A percentile compares a stretch with the other conserved stretches of the same genome.
Conservation (phyloP, 2,113 vertebrate species). For the Bombycilla garrulus region DNA sequence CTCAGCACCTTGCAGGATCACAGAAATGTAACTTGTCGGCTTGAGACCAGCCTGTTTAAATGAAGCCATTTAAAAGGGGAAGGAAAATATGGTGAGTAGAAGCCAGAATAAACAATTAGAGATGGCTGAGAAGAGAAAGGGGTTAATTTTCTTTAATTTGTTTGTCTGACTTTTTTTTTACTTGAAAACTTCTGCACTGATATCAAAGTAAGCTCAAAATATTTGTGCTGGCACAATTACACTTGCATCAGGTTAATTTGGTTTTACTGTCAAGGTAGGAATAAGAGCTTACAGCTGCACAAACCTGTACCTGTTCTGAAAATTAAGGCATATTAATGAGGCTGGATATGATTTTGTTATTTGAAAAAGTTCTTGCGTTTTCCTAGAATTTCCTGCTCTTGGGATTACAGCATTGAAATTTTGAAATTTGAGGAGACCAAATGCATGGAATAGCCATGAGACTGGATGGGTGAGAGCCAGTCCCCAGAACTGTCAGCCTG, state of each 20-base stretch:
- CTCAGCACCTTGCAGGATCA: neutral
- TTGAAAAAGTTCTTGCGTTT: neutral
- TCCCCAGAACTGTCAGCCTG: neutral
- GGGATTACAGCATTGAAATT: neutral
- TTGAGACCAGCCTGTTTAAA: neutral
- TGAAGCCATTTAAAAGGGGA: neutral
- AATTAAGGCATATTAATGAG: neutral
- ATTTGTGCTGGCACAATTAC: neutral
- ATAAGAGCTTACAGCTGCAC: accelerated
- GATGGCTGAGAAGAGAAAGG: neutral
- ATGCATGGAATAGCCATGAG: neutral
- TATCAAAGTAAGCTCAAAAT: neutral
- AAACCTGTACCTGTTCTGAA: neutral
- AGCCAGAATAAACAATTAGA: neutral
- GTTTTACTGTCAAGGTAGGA: neutral
- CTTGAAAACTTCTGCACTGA: neutral
- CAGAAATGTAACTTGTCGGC: neutral
- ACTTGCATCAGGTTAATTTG: neutral
- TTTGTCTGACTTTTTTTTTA: neutral
- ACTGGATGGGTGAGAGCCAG: neutral
- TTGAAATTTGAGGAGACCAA: neutral
- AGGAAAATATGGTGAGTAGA: neutral
- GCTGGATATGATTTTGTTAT: neutral
- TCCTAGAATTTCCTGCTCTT: neutral
- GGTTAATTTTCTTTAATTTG: neutral